Base-by-base conservation (phyloP, 2,888 invertebrate genomes). In the Acrocyrtus sp. region DNA sequence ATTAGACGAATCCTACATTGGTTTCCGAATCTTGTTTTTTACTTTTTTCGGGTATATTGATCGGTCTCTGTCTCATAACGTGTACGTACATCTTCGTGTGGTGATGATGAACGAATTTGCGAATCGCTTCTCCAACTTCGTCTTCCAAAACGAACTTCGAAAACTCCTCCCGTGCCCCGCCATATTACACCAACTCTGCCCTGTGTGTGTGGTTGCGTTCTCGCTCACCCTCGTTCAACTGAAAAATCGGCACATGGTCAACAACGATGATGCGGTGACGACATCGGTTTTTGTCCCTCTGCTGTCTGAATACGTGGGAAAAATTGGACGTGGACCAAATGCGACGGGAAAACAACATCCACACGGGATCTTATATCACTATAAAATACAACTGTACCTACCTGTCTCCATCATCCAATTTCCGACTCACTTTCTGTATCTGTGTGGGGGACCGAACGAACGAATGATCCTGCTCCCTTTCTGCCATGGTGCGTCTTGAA, bases 21-120 rank as follows among this genome's bases (percentile, higher is more conserved):
- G 78, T 78, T 78, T 78, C 78, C 79, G 75, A 72, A 72, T 78
- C 74, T 79, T 67, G 63, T 67, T 77, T 79, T 79, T 79, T 79
- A 75, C 79, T 79, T 75, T 78, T 78, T 74, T 78, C 79, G 77
- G 78, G 69, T 78, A 68, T 62, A 58, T 74, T 74, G 74, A 68
- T 61, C 74, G 62, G 68, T 74, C 74, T 73, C 58, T 72, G 48
- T 61, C 68, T 54, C 72, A 67, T 62, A 60, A 62, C 69, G 70
- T 58, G 48, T 56, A 47, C 39, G 39, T 39, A 43, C 51, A 19
- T 10, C 22, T 57, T n/a, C 54, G 24, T 24, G 53, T 69, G 69
- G 58, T 69, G 61, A 61, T 61, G 65, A 65, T 65, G 70, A 62
- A 70, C 60, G 47, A 69, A 62, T 62, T 41, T 61, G 43, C 51